A percentile compares a stretch with the other conserved stretches of the same genome.
phyloP scores from a whole-genome alignment of 2,113 vertebrate species.

The Poecile atricapillus region DNA sequence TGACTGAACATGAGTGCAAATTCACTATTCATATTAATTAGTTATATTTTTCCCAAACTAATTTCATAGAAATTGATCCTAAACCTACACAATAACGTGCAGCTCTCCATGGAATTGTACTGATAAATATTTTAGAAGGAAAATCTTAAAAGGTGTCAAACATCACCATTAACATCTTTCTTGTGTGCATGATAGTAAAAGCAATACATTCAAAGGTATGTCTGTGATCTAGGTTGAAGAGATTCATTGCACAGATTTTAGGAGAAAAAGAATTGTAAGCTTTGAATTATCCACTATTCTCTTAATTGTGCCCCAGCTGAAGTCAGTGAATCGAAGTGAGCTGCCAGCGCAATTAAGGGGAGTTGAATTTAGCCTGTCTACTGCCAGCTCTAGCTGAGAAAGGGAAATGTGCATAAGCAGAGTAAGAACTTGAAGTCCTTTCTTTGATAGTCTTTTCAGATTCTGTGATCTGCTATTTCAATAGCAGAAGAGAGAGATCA shows the following conservation, averaged over 20 bases:
- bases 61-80: constrained; percentile 1
- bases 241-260: background rate
- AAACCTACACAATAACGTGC: background rate
- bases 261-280: background rate
- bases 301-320: background rate
- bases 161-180: background rate
- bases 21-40: background rate
- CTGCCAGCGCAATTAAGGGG: background rate
- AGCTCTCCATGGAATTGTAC: background rate
- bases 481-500: background rate
- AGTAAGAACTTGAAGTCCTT: background rate
- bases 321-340: background rate
- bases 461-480: background rate
- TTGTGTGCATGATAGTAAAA: background rate
- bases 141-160: background rate
- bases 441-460: background rate
- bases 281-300: background rate
- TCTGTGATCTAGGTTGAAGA: background rate
- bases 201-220: background rate
- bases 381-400: background rate
- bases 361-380: background rate
- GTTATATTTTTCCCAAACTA: background rate
- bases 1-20: constrained; percentile 4
- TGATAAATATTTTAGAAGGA: background rate
- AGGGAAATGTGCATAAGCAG: background rate